Percentiles rank a stretch among this genome's conserved stretches.
phyloP scores from a whole-genome alignment of 30 jellyfish, hydroid and myxozoan genomes.

The Nemopilema nomurai region DNA sequence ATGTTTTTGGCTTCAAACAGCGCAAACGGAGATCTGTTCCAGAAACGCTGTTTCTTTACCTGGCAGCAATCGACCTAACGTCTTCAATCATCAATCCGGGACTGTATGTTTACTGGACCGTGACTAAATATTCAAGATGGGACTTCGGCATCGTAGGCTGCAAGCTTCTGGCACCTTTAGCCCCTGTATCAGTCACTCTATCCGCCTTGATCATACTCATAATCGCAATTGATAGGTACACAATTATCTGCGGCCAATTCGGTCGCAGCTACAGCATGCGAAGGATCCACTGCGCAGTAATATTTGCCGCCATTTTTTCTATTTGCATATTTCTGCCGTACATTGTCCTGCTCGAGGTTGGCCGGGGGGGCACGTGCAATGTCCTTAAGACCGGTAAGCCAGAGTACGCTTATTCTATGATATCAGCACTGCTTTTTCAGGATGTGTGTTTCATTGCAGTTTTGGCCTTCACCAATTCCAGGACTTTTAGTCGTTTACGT shows the following conservation, averaged over 20 bases:
- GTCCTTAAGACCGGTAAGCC: slow-evolving; percentile 24
- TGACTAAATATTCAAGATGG: slow-evolving; percentile 74
- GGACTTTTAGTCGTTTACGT: slow-evolving; percentile 40
- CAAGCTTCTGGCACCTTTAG: slow-evolving; percentile 75
- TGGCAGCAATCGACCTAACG: slow-evolving; percentile 76
- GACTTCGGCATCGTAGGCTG: slow-evolving; percentile 90
- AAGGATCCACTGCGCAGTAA: slow-evolving; percentile 46
- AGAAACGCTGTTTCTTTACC: slow-evolving; percentile 72
- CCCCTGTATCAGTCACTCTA: slow-evolving; percentile 78
- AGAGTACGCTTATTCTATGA: slow-evolving; percentile 61
- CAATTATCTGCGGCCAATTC: slow-evolving; percentile 75
- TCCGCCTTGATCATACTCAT: slow-evolving; percentile 84
- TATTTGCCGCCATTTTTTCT: slow-evolving; percentile 54
- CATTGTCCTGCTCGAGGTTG: slow-evolving; percentile 21
- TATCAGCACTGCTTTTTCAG: slow-evolving; percentile 58
- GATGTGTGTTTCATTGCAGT: slow-evolving; percentile 68
- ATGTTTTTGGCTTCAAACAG: slow-evolving; percentile 72
- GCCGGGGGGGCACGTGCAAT: slow-evolving; percentile 25
- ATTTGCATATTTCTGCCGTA: slow-evolving; percentile 58
- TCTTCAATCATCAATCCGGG: slow-evolving; percentile 87
- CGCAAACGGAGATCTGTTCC: slow-evolving; percentile 76
- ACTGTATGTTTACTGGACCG: slow-evolving; percentile 72
- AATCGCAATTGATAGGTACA: slow-evolving; percentile 86
- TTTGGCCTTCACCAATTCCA: slow-evolving; percentile 63
- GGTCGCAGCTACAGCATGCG: slow-evolving; percentile 58